phyloP scores from a whole-genome alignment of 2,113 vertebrate species.

The Montifringilla adamsi region DNA sequence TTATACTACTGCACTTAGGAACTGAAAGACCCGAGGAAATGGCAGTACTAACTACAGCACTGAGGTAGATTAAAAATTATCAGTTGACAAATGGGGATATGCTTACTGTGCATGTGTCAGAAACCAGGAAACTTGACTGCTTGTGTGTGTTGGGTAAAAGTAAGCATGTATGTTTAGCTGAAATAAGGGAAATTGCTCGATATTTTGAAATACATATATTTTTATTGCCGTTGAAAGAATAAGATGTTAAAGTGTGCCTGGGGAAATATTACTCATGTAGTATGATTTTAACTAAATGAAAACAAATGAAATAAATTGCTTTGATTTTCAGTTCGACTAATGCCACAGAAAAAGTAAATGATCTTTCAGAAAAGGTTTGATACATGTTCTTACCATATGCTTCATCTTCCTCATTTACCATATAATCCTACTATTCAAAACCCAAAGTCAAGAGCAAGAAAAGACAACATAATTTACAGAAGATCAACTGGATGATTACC shows the following conservation, averaged over 20 bases:
- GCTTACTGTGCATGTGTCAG: background rate
- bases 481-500: background rate
- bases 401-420: background rate
- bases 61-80: background rate
- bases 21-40: background rate
- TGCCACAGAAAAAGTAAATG: background rate
- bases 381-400: background rate
- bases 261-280: background rate
- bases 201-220: background rate
- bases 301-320: background rate
- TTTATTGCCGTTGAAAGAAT: background rate
- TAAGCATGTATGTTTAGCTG: background rate
- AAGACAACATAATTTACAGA: background rate
- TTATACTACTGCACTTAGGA: background rate
- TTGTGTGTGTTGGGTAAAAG: background rate
- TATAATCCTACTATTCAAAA: background rate
- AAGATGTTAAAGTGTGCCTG: background rate
- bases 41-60: background rate
- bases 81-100: background rate
- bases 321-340: background rate
- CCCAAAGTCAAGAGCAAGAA: background rate
- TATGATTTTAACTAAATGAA: background rate
- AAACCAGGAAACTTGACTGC: background rate
- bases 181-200: background rate
- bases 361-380: background rate